These are phyloP conservation scores for Dasysyrphus albostriatus DNA, from an alignment of 2,888 invertebrate genomes.

Conservation along the genomic window DNA sequence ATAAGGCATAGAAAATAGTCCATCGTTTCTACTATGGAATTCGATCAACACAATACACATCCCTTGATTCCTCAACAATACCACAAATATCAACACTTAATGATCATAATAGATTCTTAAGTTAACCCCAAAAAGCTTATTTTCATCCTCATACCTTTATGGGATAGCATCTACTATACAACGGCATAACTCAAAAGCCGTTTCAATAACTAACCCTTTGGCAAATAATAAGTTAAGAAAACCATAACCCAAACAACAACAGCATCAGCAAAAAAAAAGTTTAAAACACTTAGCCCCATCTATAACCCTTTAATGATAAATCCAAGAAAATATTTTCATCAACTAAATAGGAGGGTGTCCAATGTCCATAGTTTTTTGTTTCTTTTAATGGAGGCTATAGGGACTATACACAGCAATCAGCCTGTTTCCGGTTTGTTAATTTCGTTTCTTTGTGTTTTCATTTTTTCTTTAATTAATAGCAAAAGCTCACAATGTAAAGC, in stretches of 20 bases:
- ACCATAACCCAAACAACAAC: background rate
- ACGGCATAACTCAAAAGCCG: constrained; percentile 29
- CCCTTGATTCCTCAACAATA: constrained; percentile 36
- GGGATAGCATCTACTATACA: background rate
- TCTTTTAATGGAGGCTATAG: background rate
- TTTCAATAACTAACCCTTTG: constrained; percentile 1
- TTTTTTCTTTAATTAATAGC: constrained; percentile 58
- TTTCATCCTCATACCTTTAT: background rate
- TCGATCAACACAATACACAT: constrained; percentile 24
- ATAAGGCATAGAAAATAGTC: background rate
- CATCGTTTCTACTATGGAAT: constrained; percentile 14
- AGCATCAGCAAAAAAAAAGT: constrained; percentile 4
- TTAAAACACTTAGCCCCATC: constrained; percentile 12
- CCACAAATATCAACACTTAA: constrained; percentile 67
- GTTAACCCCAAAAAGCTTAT: constrained; percentile 27
- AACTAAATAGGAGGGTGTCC: constrained; percentile 15
- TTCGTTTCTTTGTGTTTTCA: constrained; percentile 40
- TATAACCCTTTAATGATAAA: constrained; percentile 52
- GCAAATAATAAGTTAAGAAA: background rate
- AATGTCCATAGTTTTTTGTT: constrained; percentile 20
- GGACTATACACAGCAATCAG: constrained; percentile 1
- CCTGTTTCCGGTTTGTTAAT: constrained; percentile 53
- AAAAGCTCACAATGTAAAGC: constrained; percentile 32
- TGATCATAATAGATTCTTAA: constrained; percentile 61
- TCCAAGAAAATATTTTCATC: constrained; percentile 43